A percentile compares a stretch with the other conserved stretches of the same genome.
Conservation (phyloP, 2,888 invertebrate species). For the Nowickia ferox region DNA sequence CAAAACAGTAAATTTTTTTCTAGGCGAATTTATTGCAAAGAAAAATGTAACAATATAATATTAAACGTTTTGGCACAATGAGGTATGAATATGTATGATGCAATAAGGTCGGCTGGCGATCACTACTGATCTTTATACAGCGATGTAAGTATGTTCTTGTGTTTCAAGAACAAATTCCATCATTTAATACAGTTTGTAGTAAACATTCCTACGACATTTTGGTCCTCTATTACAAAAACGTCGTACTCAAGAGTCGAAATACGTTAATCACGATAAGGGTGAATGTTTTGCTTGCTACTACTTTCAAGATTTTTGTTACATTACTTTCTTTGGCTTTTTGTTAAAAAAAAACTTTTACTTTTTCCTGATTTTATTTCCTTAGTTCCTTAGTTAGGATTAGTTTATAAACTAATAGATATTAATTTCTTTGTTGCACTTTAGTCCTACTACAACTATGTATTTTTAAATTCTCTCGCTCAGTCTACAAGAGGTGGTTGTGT, state of each 20-base stretch:
- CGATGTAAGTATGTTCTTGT: not conserved
- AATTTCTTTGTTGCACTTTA: slow-evolving; percentile 35
- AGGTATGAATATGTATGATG: slow-evolving; percentile 54
- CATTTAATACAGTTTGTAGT: too few species aligned
- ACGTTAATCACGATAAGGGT: too few species aligned
- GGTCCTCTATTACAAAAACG: too few species aligned
- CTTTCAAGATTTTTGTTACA: not conserved
- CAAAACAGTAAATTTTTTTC: not conserved
- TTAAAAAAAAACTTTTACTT: not conserved
- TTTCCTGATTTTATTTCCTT: not conserved
- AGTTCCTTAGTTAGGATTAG: not conserved
- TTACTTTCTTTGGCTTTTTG: not conserved
- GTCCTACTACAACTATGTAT: slow-evolving; percentile 33
- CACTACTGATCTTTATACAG: not conserved
- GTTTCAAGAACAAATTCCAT: not conserved
- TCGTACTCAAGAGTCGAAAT: too few species aligned
- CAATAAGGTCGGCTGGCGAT: not conserved
- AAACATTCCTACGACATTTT: too few species aligned
- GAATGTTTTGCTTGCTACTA: not conserved
- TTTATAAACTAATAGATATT: not conserved
- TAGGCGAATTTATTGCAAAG: not conserved
- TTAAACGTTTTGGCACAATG: slow-evolving; percentile 66
- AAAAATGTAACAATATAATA: slow-evolving; percentile 1
- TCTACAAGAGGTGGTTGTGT: slow-evolving; percentile 18
- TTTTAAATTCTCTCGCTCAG: slow-evolving; percentile 29